A percentile compares a stretch with the other conserved stretches of the same genome.
Evolutionary conservation across 2,113 vertebrate genomes (phyloP).

Genomic region (Rhinogobius similis): DNA sequence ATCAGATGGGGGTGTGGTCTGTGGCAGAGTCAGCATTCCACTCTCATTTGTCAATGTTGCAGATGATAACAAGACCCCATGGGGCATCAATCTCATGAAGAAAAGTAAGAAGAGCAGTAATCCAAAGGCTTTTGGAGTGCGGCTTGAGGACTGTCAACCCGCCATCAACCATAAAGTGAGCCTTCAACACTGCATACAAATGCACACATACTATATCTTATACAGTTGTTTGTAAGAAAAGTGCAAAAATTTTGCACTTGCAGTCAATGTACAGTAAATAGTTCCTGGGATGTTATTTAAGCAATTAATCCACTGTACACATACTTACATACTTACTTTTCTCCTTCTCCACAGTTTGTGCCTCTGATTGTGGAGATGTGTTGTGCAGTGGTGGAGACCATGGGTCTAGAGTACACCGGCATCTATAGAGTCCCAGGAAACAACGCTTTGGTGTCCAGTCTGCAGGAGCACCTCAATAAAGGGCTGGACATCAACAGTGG

Average conservation of each 20-base stretch:
- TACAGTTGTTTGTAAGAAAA: background rate
- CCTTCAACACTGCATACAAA: background rate
- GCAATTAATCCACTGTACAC: background rate
- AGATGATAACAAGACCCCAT: conserved; percentile 87
- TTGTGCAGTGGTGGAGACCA: conserved; percentile 89
- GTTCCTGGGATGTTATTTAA: too few relatives aligned
- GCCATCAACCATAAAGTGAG: conserved; percentile 88
- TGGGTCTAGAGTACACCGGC: conserved; percentile 92
- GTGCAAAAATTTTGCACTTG: background rate
- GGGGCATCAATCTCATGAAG: conserved; percentile 96
- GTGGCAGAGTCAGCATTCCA: background rate
- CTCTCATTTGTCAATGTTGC: background rate
- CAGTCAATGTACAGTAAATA: background rate
- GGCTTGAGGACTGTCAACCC: conserved; percentile 92
- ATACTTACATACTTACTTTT: background rate
- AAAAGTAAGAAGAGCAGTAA: conserved; percentile 85
- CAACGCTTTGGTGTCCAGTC: conserved; percentile 92
- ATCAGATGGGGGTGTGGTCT: conserved; percentile 38
- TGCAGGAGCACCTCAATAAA: conserved; percentile 96
- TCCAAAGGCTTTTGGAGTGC: conserved; percentile 88
- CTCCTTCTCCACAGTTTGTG: conserved; percentile 79
- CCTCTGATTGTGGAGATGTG: conserved; percentile 93
- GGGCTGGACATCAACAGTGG: conserved; percentile 91
- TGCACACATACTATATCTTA: background rate
- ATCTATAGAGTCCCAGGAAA: conserved; percentile 96